Conservation (phyloP, 2,797 vertebrate genomes). For the Ispidina picta region DNA sequence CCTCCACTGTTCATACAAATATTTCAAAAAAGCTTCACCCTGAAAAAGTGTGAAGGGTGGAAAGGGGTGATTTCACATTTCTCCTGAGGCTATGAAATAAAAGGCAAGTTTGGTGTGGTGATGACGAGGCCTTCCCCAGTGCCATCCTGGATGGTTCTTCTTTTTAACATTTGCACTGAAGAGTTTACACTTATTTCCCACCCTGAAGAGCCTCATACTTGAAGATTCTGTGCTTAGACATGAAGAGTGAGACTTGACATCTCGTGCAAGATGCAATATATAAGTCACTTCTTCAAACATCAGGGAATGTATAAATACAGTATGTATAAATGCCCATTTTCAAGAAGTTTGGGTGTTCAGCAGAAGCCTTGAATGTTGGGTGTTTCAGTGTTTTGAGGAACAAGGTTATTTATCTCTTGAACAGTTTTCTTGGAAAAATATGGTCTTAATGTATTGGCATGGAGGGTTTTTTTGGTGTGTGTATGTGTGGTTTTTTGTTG, state of each 20-base stretch:
- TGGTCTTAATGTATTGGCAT: not conserved
- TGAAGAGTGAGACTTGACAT: not conserved
- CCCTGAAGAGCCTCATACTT: not conserved
- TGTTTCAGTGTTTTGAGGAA: not conserved
- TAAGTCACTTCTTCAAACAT: not conserved
- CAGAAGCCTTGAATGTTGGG: not conserved
- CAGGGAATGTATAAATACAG: not conserved
- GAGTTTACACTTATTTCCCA: not conserved
- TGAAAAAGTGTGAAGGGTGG: not conserved
- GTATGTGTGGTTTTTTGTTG: too few species aligned
- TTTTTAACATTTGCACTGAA: not conserved
- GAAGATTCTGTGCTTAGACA: not conserved
- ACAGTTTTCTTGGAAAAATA: not conserved
- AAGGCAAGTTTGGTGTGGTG: not conserved
- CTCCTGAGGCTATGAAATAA: not conserved
- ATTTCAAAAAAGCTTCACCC: not conserved
- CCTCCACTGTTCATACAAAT: not conserved
- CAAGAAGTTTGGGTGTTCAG: not conserved
- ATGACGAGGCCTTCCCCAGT: not conserved
- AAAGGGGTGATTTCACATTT: not conserved
- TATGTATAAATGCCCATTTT: not conserved
- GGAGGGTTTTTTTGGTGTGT: too few species aligned
- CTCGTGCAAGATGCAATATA: not conserved
- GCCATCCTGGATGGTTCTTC: not conserved
- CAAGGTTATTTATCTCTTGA: not conserved